These are phyloP conservation scores for Oxygymnocypris stewartii DNA, from an alignment of 2,113 vertebrate species.

Conservation along the genomic window DNA sequence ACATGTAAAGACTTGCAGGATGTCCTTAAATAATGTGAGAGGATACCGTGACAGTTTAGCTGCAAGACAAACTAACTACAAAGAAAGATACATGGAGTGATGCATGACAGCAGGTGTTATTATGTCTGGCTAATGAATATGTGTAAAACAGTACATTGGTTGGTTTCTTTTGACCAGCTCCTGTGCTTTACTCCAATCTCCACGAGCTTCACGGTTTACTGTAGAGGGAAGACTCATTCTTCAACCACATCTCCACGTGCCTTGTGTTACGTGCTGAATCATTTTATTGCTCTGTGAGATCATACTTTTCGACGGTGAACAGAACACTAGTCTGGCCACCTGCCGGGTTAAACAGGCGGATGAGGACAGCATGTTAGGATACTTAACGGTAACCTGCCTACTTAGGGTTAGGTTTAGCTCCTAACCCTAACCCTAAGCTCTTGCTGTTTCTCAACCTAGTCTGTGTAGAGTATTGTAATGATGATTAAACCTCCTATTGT, in stretches of 20 bases:
- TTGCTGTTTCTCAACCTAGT: not conserved
- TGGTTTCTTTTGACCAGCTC: not conserved
- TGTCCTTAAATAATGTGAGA: not conserved
- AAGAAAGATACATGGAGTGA: not conserved
- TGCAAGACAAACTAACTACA: not conserved
- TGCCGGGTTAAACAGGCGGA: slow-evolving; percentile 37
- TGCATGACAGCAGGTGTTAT: not conserved
- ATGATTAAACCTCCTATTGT: not conserved
- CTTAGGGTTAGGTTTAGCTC: not conserved
- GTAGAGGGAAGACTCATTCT: too few relatives aligned
- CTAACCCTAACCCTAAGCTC: too few relatives aligned
- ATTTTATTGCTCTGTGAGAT: slow-evolving; percentile 43
- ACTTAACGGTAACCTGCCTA: slow-evolving; percentile 5
- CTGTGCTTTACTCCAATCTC: not conserved
- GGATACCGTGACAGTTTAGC: not conserved
- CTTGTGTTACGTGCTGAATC: slow-evolving; percentile 17
- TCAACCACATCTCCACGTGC: slow-evolving; percentile 4
- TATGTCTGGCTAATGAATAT: not conserved
- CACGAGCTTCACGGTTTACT: too few relatives aligned
- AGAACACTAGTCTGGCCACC: not conserved
- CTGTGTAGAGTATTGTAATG: not conserved
- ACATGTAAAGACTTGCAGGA: not conserved
- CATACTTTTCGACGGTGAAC: slow-evolving; percentile 22
- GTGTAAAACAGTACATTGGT: too few relatives aligned
- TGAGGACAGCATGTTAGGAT: slow-evolving; percentile 20